These are phyloP conservation scores for Macropis europaea DNA, from an alignment of 2,888 invertebrate species.

Conservation along the genomic window DNA sequence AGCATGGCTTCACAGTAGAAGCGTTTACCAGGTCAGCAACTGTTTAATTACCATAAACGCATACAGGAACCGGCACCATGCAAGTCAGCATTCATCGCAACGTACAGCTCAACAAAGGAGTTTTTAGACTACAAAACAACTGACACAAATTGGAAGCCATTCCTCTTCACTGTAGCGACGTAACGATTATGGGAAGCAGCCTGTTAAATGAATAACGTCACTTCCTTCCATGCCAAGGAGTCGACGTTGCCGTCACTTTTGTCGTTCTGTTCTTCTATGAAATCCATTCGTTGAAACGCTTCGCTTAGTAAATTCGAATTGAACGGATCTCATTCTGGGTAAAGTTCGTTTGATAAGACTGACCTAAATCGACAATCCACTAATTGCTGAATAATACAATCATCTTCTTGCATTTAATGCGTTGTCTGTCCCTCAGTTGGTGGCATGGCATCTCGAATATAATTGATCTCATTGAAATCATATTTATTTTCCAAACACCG, in stretches of 20 bases:
- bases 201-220: not conserved
- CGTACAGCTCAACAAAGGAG: not conserved
- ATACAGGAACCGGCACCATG: slow-evolving; percentile 2
- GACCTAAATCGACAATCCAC: too few species aligned
- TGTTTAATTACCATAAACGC: slow-evolving; percentile 32
- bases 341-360: too few species aligned
- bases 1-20: slow-evolving; percentile 8
- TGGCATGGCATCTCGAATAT: too few species aligned
- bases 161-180: not conserved
- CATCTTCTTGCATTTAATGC: too few species aligned
- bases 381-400: too few species aligned
- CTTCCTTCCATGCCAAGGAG: not conserved
- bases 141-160: slow-evolving; percentile 5
- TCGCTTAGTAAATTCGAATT: slow-evolving; percentile 8
- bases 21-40: slow-evolving; percentile 17
- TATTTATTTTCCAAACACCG: too few species aligned
- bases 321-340: too few species aligned
- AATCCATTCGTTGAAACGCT: slow-evolving; percentile 10
- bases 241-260: not conserved
- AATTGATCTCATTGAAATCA: too few species aligned
- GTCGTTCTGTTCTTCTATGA: not conserved
- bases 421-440: too few species aligned
- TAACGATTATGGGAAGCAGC: not conserved
- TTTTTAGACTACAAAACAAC: slow-evolving; percentile 9
- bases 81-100: slow-evolving; percentile 17